Base-by-base conservation (phyloP, 2,888 invertebrate species). In the Parapristionchus giblindavisi region DNA sequence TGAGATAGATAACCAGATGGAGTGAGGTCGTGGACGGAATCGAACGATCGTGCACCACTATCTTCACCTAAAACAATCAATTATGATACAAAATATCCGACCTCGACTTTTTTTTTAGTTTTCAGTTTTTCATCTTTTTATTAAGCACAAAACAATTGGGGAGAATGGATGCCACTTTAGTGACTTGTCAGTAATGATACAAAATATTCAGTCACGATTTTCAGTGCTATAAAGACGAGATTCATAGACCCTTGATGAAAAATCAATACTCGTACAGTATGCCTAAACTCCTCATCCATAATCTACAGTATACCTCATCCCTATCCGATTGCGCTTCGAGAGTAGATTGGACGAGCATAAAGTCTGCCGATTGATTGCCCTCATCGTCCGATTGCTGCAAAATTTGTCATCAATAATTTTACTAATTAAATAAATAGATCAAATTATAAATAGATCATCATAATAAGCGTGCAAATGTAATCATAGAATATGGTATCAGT, bases 31-130 rank as follows among this genome's bases (percentile, higher is more conserved):
- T 54, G 17, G 54, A 34, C 38, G 54, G 68, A 29, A 65, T 34
- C 6, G 73, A 61, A 11, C 75, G 58, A 34, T 81, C 80, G 36
- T 78, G 68, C 40, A 79, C 38, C 36, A 83, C 71, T n/a, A 83
- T 66, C 40, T 78, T 54, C 32, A 83, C 60, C 60, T 75, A 29
- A 3, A 65, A 29, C 1, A 5, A 43, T 1, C 6, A 43, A 65
- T 63, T 5, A 17, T 14, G n/a, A n/a, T n/a, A n/a, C n/a, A n/a
- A n/a, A n/a, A n/a, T n/a, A n/a, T n/a, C n/a, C n/a, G n/a, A 48
- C 48, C 11, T 48, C 21, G 48, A 14, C 48, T 11, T 48, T 11
- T 14, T 48, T 21, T 48, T 48, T 48, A 21, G 21, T 48, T 21
- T 48, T 48, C 21, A 21, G 14, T 48, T 48, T 14, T 48, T 48